These are phyloP conservation scores for Mixornis gularis DNA, from an alignment of 2,113 vertebrate species.

Conservation along the genomic window DNA sequence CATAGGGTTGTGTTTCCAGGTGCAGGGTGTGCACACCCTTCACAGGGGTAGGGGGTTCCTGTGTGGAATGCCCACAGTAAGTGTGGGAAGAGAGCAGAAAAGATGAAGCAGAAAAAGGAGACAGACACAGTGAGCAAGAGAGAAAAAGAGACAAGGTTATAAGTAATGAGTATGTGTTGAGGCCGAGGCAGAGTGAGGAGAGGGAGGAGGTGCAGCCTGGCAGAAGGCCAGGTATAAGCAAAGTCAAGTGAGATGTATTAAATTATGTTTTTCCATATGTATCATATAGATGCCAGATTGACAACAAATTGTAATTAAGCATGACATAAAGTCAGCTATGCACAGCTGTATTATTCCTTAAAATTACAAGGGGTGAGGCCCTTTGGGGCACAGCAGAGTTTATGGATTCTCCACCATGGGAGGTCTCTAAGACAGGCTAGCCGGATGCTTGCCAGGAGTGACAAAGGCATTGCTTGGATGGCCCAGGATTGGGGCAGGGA, in stretches of 20 bases:
- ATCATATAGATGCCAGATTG: neutral
- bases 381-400: neutral
- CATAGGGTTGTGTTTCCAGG: neutral
- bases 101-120: neutral
- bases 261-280: neutral
- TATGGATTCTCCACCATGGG: neutral
- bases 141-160: neutral
- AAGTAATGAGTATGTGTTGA: neutral
- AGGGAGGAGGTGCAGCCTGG: neutral
- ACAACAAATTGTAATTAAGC: slow-evolving; percentile 9
- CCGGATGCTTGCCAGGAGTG: neutral
- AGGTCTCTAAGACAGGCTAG: neutral
- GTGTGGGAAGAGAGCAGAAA: neutral
- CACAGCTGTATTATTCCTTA: slow-evolving; percentile 40
- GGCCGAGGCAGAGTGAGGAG: neutral
- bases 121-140: neutral
- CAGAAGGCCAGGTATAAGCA: neutral
- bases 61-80: neutral
- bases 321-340: neutral
- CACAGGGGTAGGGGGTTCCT: rapidly evolving
- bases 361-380: neutral
- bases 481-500: neutral
- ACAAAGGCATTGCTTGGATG: neutral
- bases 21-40: neutral
- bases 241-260: neutral